Base-by-base conservation (phyloP, 2,888 invertebrate genomes). In the Falcaria lacertinaria region DNA sequence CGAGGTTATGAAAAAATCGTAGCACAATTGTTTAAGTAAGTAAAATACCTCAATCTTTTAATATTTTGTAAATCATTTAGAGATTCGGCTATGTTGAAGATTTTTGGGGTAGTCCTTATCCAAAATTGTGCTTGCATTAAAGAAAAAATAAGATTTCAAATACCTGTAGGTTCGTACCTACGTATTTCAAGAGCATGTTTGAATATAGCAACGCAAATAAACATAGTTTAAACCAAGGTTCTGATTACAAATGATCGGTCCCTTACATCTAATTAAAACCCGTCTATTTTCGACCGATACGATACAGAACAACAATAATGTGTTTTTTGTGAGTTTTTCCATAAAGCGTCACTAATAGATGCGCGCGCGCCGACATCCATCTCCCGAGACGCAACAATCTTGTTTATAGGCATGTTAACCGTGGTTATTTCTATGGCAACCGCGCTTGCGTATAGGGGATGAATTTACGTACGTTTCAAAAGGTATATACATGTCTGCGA, bases 331-430 rank as follows among this genome's bases (percentile, higher is more conserved):
- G 68, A 68, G 74, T 75, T 72, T 70, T 69, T 62, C 77, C 75
- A 71, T 77, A 80, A 77, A 74, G 64, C 76, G 77, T 72, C 74
- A 74, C 80, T 85, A 86, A 82, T 83, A 79, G 84, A 61, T 55
- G 64, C 62, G 70, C 67, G 61, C 45, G 61, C 69, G 70, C 78
- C 73, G 62, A 68, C 78, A 84, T 86, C 76, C 73, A 80, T 87
- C 86, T 70, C 60, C 50, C 54, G 69, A 66, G 70, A 70, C 68
- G 71, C 73, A 66, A 80, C 83, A 73, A 82, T 80, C 84, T 85
- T 88, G 87, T 88, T 88, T 88, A 87, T 85, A 83, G 74, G 78
- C 80, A 82, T 83, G 82, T 86, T 83, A 86, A 78, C 78, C 69
- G 79, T 76, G 79, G 77, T 82, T 87, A 86, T 86, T 85, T 84